Percentiles rank a stretch among this genome's conserved stretches.
Evolutionary conservation across 2,797 vertebrate species (phyloP).

Genomic region (Cuculus canorus): DNA sequence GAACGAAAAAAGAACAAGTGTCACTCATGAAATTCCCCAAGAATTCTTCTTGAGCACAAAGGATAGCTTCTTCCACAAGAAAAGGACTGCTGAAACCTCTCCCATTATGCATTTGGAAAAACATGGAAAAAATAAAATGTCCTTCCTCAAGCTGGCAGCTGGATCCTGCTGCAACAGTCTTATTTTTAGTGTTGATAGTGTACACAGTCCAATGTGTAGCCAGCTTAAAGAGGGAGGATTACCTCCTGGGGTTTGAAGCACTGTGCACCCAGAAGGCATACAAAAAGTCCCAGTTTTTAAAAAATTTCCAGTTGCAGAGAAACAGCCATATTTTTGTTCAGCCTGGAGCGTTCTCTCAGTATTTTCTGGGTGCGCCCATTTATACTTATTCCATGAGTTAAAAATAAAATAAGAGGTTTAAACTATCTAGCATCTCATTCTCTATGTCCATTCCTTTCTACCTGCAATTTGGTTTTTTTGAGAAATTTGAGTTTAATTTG

Average conservation of each 20-base stretch:
- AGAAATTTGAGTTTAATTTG: background rate
- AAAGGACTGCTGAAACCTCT: background rate
- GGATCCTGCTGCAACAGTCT: background rate
- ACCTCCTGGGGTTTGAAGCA: background rate
- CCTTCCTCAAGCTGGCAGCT: background rate
- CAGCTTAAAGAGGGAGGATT: background rate
- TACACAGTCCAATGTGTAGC: background rate
- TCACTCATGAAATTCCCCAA: background rate
- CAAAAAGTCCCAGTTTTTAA: background rate
- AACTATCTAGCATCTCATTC: background rate
- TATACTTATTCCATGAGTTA: background rate
- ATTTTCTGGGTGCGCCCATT: background rate
- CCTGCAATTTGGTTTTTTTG: background rate
- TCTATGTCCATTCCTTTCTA: background rate
- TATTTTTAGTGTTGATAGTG: background rate
- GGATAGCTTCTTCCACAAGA: background rate
- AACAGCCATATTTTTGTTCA: background rate
- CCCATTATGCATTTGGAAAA: background rate
- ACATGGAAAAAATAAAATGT: background rate
- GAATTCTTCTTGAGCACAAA: background rate
- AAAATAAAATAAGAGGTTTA: background rate
- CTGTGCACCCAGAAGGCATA: background rate
- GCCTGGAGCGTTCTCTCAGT: background rate
- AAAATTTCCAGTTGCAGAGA: background rate
- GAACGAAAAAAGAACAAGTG: background rate